A percentile compares a stretch with the other conserved stretches of the same genome.
Conservation (phyloP, 92 coral and sea anemone species). For the Palythoa grandiflora region DNA sequence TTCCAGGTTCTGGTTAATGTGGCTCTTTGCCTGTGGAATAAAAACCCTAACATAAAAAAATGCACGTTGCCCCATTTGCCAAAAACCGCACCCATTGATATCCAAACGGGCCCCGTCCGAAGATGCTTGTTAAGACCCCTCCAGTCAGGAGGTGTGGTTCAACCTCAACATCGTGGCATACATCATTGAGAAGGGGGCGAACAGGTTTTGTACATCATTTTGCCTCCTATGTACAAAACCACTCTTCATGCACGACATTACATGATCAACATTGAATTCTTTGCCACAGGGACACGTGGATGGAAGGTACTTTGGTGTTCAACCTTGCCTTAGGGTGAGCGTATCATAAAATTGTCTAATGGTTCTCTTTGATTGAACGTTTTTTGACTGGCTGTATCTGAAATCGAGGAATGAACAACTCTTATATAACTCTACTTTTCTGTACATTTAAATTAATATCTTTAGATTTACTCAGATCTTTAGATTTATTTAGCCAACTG, state of each 20-base stretch:
- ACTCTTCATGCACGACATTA: not conserved
- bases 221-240: constrained; percentile 65
- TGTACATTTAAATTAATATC: too few species aligned
- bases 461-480: too few species aligned
- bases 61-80: not conserved
- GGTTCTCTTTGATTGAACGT: too few species aligned
- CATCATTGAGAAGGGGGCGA: not conserved
- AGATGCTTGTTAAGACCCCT: too few species aligned
- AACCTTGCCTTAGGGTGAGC: constrained; percentile 60
- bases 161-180: constrained; percentile 60
- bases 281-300: constrained; percentile 36
- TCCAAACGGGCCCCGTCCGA: too few species aligned
- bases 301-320: constrained; percentile 49
- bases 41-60: not conserved
- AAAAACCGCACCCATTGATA: too few species aligned
- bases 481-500: too few species aligned
- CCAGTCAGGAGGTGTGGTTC: constrained; percentile 48
- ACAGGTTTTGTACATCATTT: constrained; percentile 59
- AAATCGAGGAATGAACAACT: too few species aligned
- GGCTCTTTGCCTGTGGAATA: not conserved
- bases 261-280: constrained; percentile 48
- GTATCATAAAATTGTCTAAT: constrained; percentile 46
- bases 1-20: not conserved
- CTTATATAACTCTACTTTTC: too few species aligned
- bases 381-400: too few species aligned